A percentile compares a stretch with the other conserved stretches of the same genome.
Conservation (phyloP, 2,888 invertebrate species). For the Iphiclides podalirius region DNA sequence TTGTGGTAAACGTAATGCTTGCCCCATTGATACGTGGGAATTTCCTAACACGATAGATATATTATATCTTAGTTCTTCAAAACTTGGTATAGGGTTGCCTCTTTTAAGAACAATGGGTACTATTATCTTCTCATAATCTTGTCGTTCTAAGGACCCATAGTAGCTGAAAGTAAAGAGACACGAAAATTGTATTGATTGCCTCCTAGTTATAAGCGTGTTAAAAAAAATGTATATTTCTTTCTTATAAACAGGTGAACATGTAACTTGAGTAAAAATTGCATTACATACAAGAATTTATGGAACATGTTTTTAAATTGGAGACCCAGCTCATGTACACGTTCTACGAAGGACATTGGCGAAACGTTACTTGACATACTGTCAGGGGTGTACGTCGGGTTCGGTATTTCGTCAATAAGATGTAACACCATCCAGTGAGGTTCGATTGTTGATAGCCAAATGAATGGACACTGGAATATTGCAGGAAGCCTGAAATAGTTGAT, state of each 20-base stretch:
- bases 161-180: too few relatives aligned
- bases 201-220: too few relatives aligned
- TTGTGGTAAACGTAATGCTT: slow-evolving; percentile 31
- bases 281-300: too few relatives aligned
- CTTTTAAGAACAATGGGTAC: slow-evolving; percentile 17
- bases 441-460: slow-evolving; percentile 30
- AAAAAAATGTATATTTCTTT: too few relatives aligned
- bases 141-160: not conserved
- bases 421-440: slow-evolving; percentile 27
- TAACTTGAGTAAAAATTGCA: too few relatives aligned
- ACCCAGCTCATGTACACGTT: not conserved
- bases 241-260: too few relatives aligned
- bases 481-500: not conserved
- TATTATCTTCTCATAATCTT: slow-evolving; percentile 14
- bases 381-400: slow-evolving; percentile 46
- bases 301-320: too few relatives aligned
- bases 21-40: slow-evolving; percentile 33
- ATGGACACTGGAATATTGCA: slow-evolving; percentile 24
- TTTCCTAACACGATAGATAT: slow-evolving; percentile 35
- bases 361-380: not conserved
- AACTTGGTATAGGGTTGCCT: slow-evolving; percentile 24
- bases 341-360: not conserved
- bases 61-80: slow-evolving; percentile 29
- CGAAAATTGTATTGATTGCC: too few relatives aligned
- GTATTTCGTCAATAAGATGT: slow-evolving; percentile 41